Evolutionary conservation across 2,113 vertebrate species (phyloP).

Genomic region (Larimichthys crocea): DNA sequence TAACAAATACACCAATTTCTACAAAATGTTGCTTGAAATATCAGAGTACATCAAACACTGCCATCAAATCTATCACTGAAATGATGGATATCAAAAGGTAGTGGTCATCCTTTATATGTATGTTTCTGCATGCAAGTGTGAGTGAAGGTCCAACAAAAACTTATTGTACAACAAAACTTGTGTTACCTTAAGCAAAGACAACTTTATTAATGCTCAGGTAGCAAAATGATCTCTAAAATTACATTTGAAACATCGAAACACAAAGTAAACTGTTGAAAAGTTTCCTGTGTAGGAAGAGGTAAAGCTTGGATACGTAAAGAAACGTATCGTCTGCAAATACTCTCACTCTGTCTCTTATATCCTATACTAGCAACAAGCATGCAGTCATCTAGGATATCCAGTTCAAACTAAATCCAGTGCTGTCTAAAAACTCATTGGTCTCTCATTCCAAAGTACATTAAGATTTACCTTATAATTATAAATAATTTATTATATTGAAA

Average conservation of each 20-base stretch:
- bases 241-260: slow-evolving; percentile 79
- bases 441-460: slow-evolving; percentile 59
- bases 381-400: slow-evolving; percentile 71
- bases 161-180: neutral
- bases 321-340: slow-evolving; percentile 60
- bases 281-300: slow-evolving; percentile 61
- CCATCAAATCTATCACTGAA: neutral
- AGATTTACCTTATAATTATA: slow-evolving; percentile 57
- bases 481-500: slow-evolving; percentile 76
- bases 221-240: slow-evolving; percentile 80
- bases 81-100: neutral
- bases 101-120: neutral
- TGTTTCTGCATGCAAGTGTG: neutral
- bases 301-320: slow-evolving; percentile 51
- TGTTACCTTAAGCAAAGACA: slow-evolving; percentile 77
- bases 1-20: too few relatives aligned
- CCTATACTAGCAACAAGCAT: slow-evolving; percentile 63
- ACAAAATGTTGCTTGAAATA: neutral
- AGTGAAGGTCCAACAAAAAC: slow-evolving; percentile 1
- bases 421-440: slow-evolving; percentile 55
- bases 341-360: slow-evolving; percentile 44
- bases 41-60: neutral
- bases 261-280: slow-evolving; percentile 74
- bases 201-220: slow-evolving; percentile 83
- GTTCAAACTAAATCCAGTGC: slow-evolving; percentile 75